These are phyloP conservation scores for Megastigmus dorsalis DNA, from an alignment of 2,888 invertebrate genomes.

Conservation along the genomic window DNA sequence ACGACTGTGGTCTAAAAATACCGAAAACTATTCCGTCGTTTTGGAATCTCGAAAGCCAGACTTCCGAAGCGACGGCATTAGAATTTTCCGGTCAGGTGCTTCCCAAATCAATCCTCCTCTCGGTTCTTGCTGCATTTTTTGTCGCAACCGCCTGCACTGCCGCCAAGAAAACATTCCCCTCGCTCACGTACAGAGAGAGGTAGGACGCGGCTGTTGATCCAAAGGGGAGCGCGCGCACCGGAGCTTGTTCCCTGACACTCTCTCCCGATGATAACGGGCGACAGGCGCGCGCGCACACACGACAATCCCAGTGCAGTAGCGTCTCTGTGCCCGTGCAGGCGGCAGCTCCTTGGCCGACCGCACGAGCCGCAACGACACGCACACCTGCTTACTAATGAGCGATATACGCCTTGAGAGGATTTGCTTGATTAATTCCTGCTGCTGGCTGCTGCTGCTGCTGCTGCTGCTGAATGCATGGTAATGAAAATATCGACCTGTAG, in stretches of 20 bases:
- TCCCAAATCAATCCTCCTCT: constrained; percentile 25
- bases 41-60: too few relatives aligned
- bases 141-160: too few relatives aligned
- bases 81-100: constrained; percentile 49
- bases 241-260: too few relatives aligned
- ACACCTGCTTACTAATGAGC: constrained; percentile 28
- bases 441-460: too few relatives aligned
- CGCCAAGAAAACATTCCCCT: constrained; percentile 12
- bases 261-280: constrained; percentile 14
- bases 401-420: background rate
- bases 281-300: background rate
- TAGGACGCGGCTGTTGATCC: background rate
- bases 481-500: too few relatives aligned
- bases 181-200: too few relatives aligned
- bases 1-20: too few relatives aligned
- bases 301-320: too few relatives aligned
- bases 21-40: too few relatives aligned
- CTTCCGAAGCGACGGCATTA: too few relatives aligned
- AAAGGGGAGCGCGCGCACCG: background rate
- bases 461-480: too few relatives aligned
- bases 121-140: background rate
- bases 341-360: background rate
- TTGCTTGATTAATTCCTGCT: constrained; percentile 40
- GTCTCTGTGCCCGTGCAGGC: too few relatives aligned
- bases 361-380: constrained; percentile 26